Conservation (phyloP, 2,797 vertebrate species). For the Alosa sapidissima region DNA sequence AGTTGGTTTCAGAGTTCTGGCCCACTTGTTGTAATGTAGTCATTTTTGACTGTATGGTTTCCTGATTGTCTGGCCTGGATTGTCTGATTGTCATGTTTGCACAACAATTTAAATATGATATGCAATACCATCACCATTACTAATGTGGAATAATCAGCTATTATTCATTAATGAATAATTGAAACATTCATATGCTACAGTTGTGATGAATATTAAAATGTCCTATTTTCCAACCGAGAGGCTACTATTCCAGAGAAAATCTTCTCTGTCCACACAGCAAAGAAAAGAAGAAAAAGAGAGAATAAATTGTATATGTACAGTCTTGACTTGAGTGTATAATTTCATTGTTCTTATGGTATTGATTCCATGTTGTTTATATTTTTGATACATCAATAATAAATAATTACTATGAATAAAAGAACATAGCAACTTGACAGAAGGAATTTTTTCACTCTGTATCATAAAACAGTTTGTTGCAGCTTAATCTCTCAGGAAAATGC, state of each 20-base stretch:
- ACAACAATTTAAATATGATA: not conserved
- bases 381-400: constrained; percentile 27
- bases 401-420: not conserved
- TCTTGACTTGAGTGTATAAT: constrained; percentile 7
- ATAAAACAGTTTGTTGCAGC: not conserved
- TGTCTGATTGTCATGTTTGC: not conserved
- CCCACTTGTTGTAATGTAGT: not conserved
- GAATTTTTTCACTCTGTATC: not conserved
- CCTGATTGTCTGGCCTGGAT: not conserved
- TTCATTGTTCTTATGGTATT: constrained; percentile 19
- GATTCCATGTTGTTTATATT: constrained; percentile 25
- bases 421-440: not conserved
- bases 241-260: not conserved
- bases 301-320: not conserved
- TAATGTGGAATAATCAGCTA: not conserved
- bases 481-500: not conserved
- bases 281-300: not conserved
- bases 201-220: not conserved
- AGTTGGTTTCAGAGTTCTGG: not conserved
- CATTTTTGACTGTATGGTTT: not conserved
- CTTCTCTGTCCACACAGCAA: not conserved
- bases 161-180: not conserved
- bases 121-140: not conserved
- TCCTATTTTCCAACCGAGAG: not conserved
- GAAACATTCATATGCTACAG: not conserved